Base-by-base conservation (phyloP, 1,140 invertebrate genomes). In the Zelostemma sp. region DNA sequence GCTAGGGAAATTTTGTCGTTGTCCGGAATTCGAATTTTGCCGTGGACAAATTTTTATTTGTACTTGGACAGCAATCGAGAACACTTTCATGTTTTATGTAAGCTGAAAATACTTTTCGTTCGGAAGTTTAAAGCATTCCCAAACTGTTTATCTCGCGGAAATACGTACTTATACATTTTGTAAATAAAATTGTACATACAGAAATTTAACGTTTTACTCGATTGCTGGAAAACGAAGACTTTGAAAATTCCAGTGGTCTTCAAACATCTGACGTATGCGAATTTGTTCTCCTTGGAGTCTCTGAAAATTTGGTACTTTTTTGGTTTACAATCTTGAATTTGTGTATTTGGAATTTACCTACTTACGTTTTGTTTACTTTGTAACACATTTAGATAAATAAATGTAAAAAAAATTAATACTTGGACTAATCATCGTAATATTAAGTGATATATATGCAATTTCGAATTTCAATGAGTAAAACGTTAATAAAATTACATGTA, bases 201-300 rank as follows among this genome's bases (percentile, higher is more conserved):
- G 4, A 38, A 38, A 4, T 25, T 25, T 25, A 25, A 25, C n/a
- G 12, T 15, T 15, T 41, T 15, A 35, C 41, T 65, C 49, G 62
- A 48, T 57, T 65, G 54, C 43, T 65, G 43, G 38, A 35, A 56
- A 58, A 65, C 51, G 45, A 60, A 60, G 56, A 55, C 49, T 60
- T 60, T 38, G 45, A 28, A 38, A 48, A 48, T 3, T 35, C 64
- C 46, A 57, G 65, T 68, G 65, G 58, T 68, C 61, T 65, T 43
- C 41, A 40, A 21, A 65, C 53, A 41, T 55, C n/a, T n/a, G n/a
- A n/a, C n/a, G n/a, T n/a, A n/a, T n/a, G n/a, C n/a, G n/a, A n/a
- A n/a, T n/a, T n/a, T n/a, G n/a, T n/a, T n/a, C n/a, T n/a, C n/a
- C n/a, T n/a, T n/a, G n/a, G n/a, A n/a, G n/a, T n/a, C n/a, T n/a